phyloP scores from a whole-genome alignment of 2,888 invertebrate species.

The Cryptus viduatorius region DNA sequence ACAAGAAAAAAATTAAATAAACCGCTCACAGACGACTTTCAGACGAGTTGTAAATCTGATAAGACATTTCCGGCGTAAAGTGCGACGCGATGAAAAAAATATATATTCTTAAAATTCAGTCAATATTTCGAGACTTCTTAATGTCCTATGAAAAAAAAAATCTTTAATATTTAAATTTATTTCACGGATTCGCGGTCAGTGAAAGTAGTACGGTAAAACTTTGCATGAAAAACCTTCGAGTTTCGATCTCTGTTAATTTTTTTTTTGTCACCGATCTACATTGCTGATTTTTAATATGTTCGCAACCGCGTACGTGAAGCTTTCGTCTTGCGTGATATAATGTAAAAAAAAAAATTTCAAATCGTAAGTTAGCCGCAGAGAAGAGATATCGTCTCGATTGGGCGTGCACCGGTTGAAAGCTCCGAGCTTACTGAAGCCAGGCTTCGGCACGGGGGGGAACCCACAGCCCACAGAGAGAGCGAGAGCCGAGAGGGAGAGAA shows the following conservation, averaged over 20 bases:
- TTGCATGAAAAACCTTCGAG: not conserved
- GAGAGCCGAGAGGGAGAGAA: constrained; percentile 26
- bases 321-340: no score
- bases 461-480: not conserved
- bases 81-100: not conserved
- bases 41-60: constrained; percentile 25
- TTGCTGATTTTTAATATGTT: no score
- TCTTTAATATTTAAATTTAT: no score
- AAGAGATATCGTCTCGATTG: constrained; percentile 13
- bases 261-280: not conserved
- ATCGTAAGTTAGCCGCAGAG: constrained; percentile 15
- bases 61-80: constrained; percentile 7
- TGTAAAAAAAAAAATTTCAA: no score
- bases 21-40: constrained; percentile 31
- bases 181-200: no score
- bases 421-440: constrained; percentile 83
- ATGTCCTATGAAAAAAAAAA: no score
- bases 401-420: constrained; percentile 80
- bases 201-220: not conserved
- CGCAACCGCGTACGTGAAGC: no score
- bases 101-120: not conserved
- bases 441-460: constrained; percentile 68
- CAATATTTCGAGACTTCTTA: no score
- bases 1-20: not conserved
- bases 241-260: not conserved